Conservation (phyloP, 2,888 invertebrate genomes). For the Carterocephalus palaemon region DNA sequence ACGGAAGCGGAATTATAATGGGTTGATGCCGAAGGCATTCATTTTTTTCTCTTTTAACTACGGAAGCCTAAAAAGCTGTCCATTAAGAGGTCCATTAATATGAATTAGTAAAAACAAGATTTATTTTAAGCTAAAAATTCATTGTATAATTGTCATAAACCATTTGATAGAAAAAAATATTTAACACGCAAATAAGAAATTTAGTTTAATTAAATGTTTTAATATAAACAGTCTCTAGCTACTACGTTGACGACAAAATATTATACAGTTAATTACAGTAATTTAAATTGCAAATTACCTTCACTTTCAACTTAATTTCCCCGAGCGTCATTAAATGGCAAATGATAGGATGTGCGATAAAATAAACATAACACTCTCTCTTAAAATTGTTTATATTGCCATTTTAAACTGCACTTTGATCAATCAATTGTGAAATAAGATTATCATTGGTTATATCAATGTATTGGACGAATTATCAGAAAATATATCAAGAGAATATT, state of each 20-base stretch:
- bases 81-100: too few species aligned
- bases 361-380: too few species aligned
- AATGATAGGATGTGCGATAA: constrained; percentile 2
- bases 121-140: too few species aligned
- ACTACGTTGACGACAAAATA: constrained; percentile 9
- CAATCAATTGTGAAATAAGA: too few species aligned
- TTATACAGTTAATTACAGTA: constrained; percentile 14
- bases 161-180: constrained; percentile 3
- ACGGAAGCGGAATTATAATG: too few species aligned
- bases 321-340: constrained; percentile 7
- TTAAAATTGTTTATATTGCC: background rate
- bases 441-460: too few species aligned
- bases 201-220: constrained; percentile 10
- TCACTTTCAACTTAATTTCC: constrained; percentile 13
- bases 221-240: constrained; percentile 10
- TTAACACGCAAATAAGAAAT: background rate
- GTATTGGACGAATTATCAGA: too few species aligned
- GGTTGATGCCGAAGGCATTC: too few species aligned
- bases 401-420: background rate
- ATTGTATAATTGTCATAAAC: constrained; percentile 4
- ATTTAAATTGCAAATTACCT: constrained; percentile 13
- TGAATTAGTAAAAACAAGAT: too few species aligned
- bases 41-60: too few species aligned
- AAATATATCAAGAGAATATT: too few species aligned
- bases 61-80: too few species aligned